Base-by-base conservation (phyloP, 1,140 invertebrate species). In the Achroia grisella region DNA sequence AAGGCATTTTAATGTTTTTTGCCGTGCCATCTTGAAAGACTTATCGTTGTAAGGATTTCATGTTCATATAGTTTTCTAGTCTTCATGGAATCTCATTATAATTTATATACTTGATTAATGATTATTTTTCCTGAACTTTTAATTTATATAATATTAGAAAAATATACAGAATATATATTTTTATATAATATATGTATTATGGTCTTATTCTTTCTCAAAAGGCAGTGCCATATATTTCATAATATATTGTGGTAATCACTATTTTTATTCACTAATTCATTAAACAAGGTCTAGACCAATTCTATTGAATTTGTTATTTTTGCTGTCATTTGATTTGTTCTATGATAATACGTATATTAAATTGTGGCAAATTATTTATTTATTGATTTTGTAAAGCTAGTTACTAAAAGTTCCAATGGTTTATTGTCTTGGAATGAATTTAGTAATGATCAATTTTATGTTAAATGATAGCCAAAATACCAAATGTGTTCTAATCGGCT, bases 41-140 rank as follows among this genome's bases (percentile, higher is more conserved):
- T 85, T 85, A 82, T 80, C 65, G 71, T 71, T 81, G 62, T 79
- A 79, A 82, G 73, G 68, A 78, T 82, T 82, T 81, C 78, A 81
- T 82, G 70, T 78, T 81, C 78, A 82, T 82, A 68, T 85, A 85
- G 78, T 78, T 69, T 70, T 85, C 77, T 85, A 85, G 81, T 75
- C 70, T 80, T 85, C 78, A 82, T 80, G 64, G 58, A 78, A 76
- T 81, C 68, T 81, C 78, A 85, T 85, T 72, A 73, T 73, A 78
- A 79, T 84, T 60, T 79, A 66, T 68, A 74, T 56, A 64, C 69
- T 71, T 68, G 56, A 55, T 61, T 55, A 65, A 59, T 47, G 57
- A 52, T 55, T 56, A 62, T 37, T 37, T 37, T 23, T 23, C 17
- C 52, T 59, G 55, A 57, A 41, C 44, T 45, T 37, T 54, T 69